phyloP scores from a whole-genome alignment of 2,888 invertebrate genomes.

The Tetropium fuscum region DNA sequence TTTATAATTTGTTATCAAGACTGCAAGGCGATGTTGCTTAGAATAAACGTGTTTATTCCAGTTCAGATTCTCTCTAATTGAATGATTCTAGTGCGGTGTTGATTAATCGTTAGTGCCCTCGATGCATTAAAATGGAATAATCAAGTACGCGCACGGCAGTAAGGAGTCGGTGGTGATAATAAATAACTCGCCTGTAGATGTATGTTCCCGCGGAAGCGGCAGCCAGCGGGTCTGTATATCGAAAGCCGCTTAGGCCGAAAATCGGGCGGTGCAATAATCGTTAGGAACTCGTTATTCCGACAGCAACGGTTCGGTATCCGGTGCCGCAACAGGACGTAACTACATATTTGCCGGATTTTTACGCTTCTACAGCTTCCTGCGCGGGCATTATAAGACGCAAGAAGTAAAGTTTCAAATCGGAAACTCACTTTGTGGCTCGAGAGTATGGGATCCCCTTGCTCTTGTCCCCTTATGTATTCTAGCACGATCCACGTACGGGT shows the following conservation, averaged over 20 bases:
- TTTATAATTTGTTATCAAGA: too few relatives aligned
- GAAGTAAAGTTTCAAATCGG: background rate
- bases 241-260: constrained; percentile 38
- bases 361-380: constrained; percentile 36
- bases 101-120: background rate
- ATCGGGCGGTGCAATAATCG: constrained; percentile 43
- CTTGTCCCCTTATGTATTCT: too few relatives aligned
- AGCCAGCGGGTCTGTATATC: constrained; percentile 11
- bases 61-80: background rate
- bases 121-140: background rate
- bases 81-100: background rate
- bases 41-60: background rate
- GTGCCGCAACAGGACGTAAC: constrained; percentile 42
- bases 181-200: too few relatives aligned
- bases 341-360: constrained; percentile 43
- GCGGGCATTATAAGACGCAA: constrained; percentile 24
- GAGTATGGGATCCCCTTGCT: background rate
- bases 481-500: too few relatives aligned
- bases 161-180: background rate
- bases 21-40: too few relatives aligned
- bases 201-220: too few relatives aligned
- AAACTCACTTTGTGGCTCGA: constrained; percentile 12
- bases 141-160: background rate
- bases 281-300: constrained; percentile 47
- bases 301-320: constrained; percentile 47